Evolutionary conservation across 2,888 invertebrate species (phyloP), one percentile per base, ranked within the genome.

Genomic region (Leptinotarsa haldemani): DNA sequence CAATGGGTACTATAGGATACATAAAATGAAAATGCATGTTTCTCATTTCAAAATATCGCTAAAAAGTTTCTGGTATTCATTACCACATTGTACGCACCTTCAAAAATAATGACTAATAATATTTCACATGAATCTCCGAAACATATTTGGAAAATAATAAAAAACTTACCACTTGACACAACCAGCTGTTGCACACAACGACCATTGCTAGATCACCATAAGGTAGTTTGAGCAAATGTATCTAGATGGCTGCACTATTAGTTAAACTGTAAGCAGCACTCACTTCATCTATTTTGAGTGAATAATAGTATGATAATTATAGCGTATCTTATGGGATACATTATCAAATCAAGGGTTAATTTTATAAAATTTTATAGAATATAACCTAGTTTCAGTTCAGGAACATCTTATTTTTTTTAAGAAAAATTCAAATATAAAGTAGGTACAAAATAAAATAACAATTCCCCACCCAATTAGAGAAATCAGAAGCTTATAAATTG

Each of bases 161-260:
- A 56, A 69, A 69, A 69, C 61, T 58, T 69, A 69, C 69, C 61
- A 58, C 58, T 53, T 40, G 46, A 69, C 69, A 69, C 69, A 56
- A 69, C 61, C 69, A 69, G 58, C 69, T 61, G 61, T 47, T 69
- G 69, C 30, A 69, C 69, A 69, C 18, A 69, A 47, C 69, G 53
- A 25, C 69, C 69, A 69, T 69, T 58, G 69, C 61, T 69, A 69
- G 53, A 69, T 61, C 22, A 69, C 40, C 52, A 67, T 67, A 67
- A 20, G 30, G 53, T 67, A 67, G 67, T 67, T 67, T 52, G 48
- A 52, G 25, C 25, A 67, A 67, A 67, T 67, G 30, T 52, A 22
- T 67, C 47, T 67, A 67, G 67, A 67, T 67, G 67, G 52, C 52
- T 52, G 52, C 47, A 67, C 67, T 67, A 67, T 52, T 67, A 52